Evolutionary conservation across 1,140 invertebrate genomes (phyloP).

Genomic region (Helicorthomorpha holstii): DNA sequence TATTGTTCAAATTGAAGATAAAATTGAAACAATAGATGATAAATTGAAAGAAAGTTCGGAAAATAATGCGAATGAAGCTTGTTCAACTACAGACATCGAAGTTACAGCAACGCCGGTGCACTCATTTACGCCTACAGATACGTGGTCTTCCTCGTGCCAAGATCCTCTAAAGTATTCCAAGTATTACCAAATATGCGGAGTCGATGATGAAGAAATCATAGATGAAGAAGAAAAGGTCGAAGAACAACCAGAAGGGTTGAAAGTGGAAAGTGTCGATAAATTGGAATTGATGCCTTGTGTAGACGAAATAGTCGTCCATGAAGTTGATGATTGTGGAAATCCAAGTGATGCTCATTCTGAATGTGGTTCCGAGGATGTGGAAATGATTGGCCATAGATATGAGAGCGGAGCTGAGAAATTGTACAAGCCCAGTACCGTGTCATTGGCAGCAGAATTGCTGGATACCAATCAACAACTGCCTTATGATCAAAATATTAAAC

Average conservation of each 20-base stretch:
- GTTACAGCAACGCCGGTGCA: too few relatives aligned
- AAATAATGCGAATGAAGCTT: too few relatives aligned
- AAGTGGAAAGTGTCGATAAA: neutral
- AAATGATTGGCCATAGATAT: constrained; percentile 12
- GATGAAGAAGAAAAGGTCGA: neutral
- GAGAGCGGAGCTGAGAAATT: constrained; percentile 6
- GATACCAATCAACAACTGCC: constrained; percentile 12
- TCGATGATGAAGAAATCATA: neutral
- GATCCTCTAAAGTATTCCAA: neutral
- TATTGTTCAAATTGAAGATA: too few relatives aligned
- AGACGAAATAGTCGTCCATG: constrained; percentile 12
- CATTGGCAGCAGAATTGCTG: constrained; percentile 13
- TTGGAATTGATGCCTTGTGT: neutral
- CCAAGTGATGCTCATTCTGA: constrained; percentile 5
- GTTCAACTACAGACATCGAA: too few relatives aligned
- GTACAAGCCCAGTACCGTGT: constrained; percentile 10
- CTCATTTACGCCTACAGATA: too few relatives aligned
- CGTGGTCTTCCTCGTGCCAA: too few relatives aligned
- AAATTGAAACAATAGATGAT: too few relatives aligned
- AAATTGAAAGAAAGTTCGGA: too few relatives aligned
- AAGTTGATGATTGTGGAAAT: constrained; percentile 12
- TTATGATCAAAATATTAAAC: constrained; percentile 14
- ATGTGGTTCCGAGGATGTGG: constrained; percentile 14
- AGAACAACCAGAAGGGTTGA: neutral
- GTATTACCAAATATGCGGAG: neutral